Base-by-base conservation (phyloP, 92 coral and sea anemone genomes). In the Siderastrea radians region DNA sequence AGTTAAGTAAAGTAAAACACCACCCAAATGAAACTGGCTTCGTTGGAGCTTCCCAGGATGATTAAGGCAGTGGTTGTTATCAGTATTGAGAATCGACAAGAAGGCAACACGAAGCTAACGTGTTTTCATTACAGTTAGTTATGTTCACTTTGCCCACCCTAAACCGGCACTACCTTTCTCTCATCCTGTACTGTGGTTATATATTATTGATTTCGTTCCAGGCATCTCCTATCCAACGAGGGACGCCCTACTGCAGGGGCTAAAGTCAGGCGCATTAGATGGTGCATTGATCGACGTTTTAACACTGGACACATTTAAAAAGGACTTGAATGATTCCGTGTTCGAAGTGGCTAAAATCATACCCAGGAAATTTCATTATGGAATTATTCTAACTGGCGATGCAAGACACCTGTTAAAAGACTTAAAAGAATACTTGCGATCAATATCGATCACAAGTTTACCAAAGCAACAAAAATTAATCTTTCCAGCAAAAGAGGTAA, bases 301-400 rank as follows among this genome's bases (percentile, higher is more conserved):
- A n/a, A 73, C 72, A 15, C 45, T 74, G 80, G 59, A 74, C 63
- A 16, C 87, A 16, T 84, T 84, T 12, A 49, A 59, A 16, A 84
- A 48, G 64, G 87, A 74, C 47, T 46, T 84, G 65, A 50, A 74
- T 43, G 54, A 74, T 74, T 52, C 80, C 38, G 69, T n/a, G 15
- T 84, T 49, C 51, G 53, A 50, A 73, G 80, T 84, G 26, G 76
- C 69, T n/a, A 84, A 84, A 43, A 62, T 72, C 53, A 55, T 84
- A 15, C 71, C 87, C 11, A 26, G 51, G 14, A 54, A 68, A 60
- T 84, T 84, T 63, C 43, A 60, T 7, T 73, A 61, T 47, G 87
- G 87, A 12, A 84, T 84, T 60, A 61, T 47, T 17, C 71, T 84
- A 6, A 84, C 53, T 16, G 87, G 87, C 7, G 87, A 84, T 6